These are phyloP conservation scores for Bursaphelenchus okinawaensis DNA, from an alignment of 2,888 invertebrate species.

Conservation along the genomic window DNA sequence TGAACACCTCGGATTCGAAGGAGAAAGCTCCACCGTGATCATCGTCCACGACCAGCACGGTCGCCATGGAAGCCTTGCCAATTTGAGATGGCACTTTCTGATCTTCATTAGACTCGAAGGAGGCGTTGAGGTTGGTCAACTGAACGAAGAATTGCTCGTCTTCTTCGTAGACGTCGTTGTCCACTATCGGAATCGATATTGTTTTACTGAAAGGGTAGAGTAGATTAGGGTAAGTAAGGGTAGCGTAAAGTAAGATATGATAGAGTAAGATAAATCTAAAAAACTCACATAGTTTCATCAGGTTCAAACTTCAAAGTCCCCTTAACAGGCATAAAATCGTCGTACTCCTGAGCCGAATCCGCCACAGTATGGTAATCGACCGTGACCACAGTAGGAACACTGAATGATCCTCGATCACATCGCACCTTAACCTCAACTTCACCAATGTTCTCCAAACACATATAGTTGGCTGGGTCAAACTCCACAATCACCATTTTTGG, in stretches of 20 bases:
- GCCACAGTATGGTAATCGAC: conserved; percentile 72
- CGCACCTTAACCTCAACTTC: conserved; percentile 64
- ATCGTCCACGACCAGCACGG: conserved; percentile 95
- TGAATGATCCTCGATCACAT: conserved; percentile 79
- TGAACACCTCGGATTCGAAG: conserved; percentile 70
- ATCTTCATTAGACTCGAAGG: conserved; percentile 24
- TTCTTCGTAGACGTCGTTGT: conserved; percentile 97
- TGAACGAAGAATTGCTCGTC: conserved; percentile 70
- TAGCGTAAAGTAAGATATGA: too few relatives aligned
- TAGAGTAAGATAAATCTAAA: too few relatives aligned
- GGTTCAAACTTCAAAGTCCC: conserved; percentile 54
- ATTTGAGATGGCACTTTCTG: conserved; percentile 64
- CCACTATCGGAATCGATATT: conserved; percentile 76
- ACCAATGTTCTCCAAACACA: conserved; percentile 95
- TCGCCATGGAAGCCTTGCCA: conserved; percentile 79
- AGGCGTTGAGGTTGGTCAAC: conserved; percentile 60
- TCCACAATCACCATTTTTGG: conserved; percentile 20
- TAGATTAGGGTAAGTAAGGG: too few relatives aligned
- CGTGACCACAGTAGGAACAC: conserved; percentile 73
- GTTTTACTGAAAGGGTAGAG: conserved; percentile 29
- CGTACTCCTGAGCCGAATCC: conserved; percentile 89
- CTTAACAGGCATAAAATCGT: conserved; percentile 80
- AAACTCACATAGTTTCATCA: conserved; percentile 15
- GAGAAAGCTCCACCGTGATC: conserved; percentile 96
- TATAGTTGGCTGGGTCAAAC: conserved; percentile 69